These are phyloP conservation scores for Xyliphius kryptos DNA, from an alignment of 2,113 vertebrate species.

Conservation along the genomic window DNA sequence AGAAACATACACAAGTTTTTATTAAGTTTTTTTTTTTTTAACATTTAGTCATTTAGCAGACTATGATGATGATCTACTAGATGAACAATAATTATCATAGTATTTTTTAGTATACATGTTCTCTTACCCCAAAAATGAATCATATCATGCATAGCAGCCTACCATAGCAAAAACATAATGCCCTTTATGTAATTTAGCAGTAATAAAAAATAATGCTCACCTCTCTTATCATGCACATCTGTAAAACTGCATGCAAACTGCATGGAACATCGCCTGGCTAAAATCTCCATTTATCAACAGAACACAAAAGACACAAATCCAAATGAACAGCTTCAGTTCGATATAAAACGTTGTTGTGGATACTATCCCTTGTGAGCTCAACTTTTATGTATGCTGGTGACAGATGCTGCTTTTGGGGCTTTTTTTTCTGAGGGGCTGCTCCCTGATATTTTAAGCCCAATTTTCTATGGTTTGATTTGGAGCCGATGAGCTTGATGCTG, in stretches of 20 bases:
- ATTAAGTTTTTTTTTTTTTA: background rate
- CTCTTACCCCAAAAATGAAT: background rate
- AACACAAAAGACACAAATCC: slow-evolving; percentile 16
- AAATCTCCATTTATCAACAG: slow-evolving; percentile 1
- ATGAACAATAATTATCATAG: background rate
- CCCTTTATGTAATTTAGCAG: background rate
- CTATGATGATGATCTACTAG: too few species aligned
- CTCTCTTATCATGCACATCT: slow-evolving; percentile 24
- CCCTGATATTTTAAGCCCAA: slow-evolving; percentile 62
- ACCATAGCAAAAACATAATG: slow-evolving; percentile 1
- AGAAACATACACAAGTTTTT: too few species aligned
- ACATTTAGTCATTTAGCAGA: too few species aligned
- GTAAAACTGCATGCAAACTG: background rate
- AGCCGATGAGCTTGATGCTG: slow-evolving; percentile 48
- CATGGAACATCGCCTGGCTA: slow-evolving; percentile 4
- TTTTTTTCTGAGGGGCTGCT: slow-evolving; percentile 55
- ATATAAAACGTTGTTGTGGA: slow-evolving; percentile 27
- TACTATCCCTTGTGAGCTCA: slow-evolving; percentile 51
- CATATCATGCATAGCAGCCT: background rate
- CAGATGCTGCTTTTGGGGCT: slow-evolving; percentile 63
- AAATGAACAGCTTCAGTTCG: slow-evolving; percentile 20
- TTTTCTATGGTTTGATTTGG: slow-evolving; percentile 55
- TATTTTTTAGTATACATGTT: background rate
- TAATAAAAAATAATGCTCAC: slow-evolving; percentile 27
- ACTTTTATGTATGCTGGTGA: slow-evolving; percentile 65